Evolutionary conservation across 2,888 invertebrate genomes (phyloP), one percentile per base, ranked within the genome.

Genomic region (Drosophila basisetae): DNA sequence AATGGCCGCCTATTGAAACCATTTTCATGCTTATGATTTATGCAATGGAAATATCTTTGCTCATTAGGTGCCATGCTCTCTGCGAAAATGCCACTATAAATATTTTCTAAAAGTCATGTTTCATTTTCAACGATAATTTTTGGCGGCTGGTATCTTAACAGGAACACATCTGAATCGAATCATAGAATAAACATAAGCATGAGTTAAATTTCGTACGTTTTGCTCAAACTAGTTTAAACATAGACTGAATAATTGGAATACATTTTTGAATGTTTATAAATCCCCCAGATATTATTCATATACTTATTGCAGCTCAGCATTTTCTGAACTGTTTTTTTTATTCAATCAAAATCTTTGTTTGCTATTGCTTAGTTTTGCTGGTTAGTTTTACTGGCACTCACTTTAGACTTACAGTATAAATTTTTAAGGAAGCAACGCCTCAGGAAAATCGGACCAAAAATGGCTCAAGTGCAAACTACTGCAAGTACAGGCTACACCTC

Each of bases 1-100:
- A 70, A 67, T 82, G 56, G 54, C 60, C 56, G 73, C 63, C 83
- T 86, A 86, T 88, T 83, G 85, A 84, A 84, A 80, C 78, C 84
- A 88, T 84, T 84, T 86, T 85, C 86, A 87, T 83, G 84, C 84
- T 77, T 83, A 81, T 87, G 86, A 88, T 85, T 86, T 86, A 83
- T 85, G 86, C 80, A 79, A 82, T 80, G 69, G 68, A 63, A 70
- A 80, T 82, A 78, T 80, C 84, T 85, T 71, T 84, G 78, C 86
- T 87, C 89, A 87, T 87, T 87, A 87, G 82, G 84, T 85, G 77
- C 77, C 84, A 80, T 73, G 67, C 67, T 54, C 70, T 65, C 68
- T 64, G 35, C 50, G 47, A 28, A 65, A 68, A 53, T 64, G 67
- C 11, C 60, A 61, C 75, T 52, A 73, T 68, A 80, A 76, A 84